Conservation (phyloP, 2,797 vertebrate species). For the Simalia tracyae region DNA sequence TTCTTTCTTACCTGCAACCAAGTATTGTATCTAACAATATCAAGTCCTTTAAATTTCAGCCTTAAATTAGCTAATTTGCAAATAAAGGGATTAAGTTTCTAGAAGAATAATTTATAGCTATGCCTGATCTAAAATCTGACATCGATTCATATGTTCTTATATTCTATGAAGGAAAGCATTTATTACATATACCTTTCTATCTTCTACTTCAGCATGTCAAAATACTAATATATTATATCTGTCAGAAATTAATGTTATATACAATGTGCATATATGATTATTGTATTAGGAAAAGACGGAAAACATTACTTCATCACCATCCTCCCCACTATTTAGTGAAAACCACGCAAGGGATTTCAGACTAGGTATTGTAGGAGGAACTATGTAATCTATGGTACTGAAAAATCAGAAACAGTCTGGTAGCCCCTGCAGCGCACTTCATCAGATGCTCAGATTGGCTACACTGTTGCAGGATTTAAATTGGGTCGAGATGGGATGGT, state of each 20-base stretch:
- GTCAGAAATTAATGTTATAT: neutral
- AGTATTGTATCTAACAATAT: neutral
- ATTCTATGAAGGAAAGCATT: too few species aligned
- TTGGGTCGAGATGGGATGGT: too few species aligned
- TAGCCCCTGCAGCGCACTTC: too few species aligned
- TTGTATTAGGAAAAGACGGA: neutral
- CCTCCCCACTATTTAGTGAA: too few species aligned
- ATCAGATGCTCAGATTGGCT: too few species aligned
- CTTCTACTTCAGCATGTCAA: neutral
- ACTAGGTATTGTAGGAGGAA: neutral
- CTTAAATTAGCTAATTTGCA: neutral
- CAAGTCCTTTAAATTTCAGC: neutral
- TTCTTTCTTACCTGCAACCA: neutral
- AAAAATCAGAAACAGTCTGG: too few species aligned
- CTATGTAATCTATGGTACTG: too few species aligned
- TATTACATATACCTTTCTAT: neutral
- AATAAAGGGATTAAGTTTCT: neutral
- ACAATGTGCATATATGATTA: neutral
- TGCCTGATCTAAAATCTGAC: too few species aligned
- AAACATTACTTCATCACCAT: neutral
- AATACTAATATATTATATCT: neutral
- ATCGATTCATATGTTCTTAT: too few species aligned
- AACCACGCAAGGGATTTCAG: neutral
- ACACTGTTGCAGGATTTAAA: too few species aligned
- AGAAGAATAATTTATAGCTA: neutral